Percentiles rank a stretch among this genome's conserved stretches.
Evolutionary conservation across 1,140 invertebrate genomes (phyloP).

Genomic region (Drosophila murphyi): DNA sequence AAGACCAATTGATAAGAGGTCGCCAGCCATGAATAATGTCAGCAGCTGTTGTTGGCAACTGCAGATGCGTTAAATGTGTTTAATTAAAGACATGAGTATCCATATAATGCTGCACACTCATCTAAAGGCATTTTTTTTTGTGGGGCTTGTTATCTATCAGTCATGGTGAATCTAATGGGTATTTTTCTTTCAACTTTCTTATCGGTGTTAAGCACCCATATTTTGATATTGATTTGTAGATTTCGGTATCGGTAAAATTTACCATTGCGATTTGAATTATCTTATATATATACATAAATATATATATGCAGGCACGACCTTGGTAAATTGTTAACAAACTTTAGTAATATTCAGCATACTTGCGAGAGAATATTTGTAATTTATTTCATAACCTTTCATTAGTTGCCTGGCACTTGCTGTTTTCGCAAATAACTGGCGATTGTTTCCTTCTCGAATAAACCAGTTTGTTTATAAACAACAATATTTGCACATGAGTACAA

Average conservation of each 20-base stretch:
- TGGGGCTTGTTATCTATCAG: slow-evolving; percentile 27
- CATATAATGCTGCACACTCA: background rate
- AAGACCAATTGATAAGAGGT: slow-evolving; percentile 48
- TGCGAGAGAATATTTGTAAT: background rate
- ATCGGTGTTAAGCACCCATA: slow-evolving; percentile 45
- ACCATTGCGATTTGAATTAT: slow-evolving; percentile 9
- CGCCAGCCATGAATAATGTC: slow-evolving; percentile 40
- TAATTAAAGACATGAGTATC: slow-evolving; percentile 11
- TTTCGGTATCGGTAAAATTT: slow-evolving; percentile 42
- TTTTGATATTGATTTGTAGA: slow-evolving; percentile 35
- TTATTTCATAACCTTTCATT: slow-evolving; percentile 1
- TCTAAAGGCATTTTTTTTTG: slow-evolving; percentile 11
- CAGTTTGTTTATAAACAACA: slow-evolving; percentile 52
- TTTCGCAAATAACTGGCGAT: slow-evolving; percentile 28
- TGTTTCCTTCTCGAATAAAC: slow-evolving; percentile 41
- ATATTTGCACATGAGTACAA: slow-evolving; percentile 27
- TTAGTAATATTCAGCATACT: background rate
- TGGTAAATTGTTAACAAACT: background rate
- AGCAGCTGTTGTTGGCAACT: slow-evolving; percentile 23
- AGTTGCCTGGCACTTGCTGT: slow-evolving; percentile 21
- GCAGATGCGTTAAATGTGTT: slow-evolving; percentile 14
- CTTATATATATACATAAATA: background rate
- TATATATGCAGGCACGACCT: background rate
- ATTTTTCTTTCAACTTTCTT: slow-evolving; percentile 48
- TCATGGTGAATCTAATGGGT: slow-evolving; percentile 27